Evolutionary conservation across 2,888 invertebrate genomes (phyloP).

Genomic region (Galerucella calmariensis): DNA sequence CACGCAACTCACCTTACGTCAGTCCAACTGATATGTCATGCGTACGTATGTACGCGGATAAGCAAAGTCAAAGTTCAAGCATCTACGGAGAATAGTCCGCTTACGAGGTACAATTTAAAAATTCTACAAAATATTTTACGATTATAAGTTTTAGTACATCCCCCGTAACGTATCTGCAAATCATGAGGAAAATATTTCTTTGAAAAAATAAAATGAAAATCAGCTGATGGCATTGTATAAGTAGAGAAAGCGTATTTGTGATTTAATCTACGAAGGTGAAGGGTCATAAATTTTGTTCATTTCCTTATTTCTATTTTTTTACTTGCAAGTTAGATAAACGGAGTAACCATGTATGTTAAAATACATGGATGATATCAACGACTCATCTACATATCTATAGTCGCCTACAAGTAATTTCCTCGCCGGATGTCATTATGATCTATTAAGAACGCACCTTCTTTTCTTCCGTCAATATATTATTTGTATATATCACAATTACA

Average conservation of each 20-base stretch:
- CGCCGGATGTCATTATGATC: conserved; percentile 21
- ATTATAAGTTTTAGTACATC: too few relatives aligned
- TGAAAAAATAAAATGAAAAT: neutral
- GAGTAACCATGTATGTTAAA: neutral
- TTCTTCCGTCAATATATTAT: conserved; percentile 18
- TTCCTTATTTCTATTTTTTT: neutral
- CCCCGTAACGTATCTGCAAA: too few relatives aligned
- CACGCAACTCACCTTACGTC: neutral
- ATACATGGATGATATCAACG: neutral
- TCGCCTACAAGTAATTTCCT: conserved; percentile 15
- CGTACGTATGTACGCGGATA: neutral
- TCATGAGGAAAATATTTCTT: too few relatives aligned
- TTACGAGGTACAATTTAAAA: neutral
- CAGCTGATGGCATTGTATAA: neutral
- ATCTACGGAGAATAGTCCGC: neutral
- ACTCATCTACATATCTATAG: conserved; percentile 16
- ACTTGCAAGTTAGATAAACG: neutral
- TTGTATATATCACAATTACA: conserved; percentile 17
- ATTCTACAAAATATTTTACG: too few relatives aligned
- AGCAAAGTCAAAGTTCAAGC: conserved; percentile 1
- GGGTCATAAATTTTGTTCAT: neutral
- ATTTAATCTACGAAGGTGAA: neutral
- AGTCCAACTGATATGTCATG: neutral
- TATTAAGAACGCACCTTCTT: conserved; percentile 14
- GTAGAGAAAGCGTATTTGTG: conserved; percentile 4